Evolutionary conservation across 2,888 invertebrate genomes (phyloP).

Genomic region (Mesochorus sp.): DNA sequence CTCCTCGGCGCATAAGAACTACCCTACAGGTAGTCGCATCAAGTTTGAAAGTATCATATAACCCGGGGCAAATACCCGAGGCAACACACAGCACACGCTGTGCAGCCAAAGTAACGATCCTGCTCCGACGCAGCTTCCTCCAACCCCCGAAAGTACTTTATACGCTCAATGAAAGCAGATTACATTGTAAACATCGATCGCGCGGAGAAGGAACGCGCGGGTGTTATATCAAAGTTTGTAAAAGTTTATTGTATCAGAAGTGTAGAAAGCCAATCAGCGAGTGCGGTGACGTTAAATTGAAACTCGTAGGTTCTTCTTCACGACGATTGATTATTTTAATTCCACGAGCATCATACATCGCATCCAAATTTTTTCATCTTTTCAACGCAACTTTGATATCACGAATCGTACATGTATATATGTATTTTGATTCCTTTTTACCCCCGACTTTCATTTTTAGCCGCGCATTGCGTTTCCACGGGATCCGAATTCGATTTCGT

Average conservation of each 20-base stretch:
- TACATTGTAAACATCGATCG: neutral
- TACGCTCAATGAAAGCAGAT: neutral
- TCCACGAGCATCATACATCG: too few relatives aligned
- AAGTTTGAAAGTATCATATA: conserved; percentile 29
- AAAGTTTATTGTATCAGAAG: too few relatives aligned
- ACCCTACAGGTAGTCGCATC: conserved; percentile 34
- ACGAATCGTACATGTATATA: too few relatives aligned
- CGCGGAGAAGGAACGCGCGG: too few relatives aligned
- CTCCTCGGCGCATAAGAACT: conserved; percentile 3
- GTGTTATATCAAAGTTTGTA: too few relatives aligned
- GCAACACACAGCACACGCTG: neutral
- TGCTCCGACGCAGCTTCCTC: too few relatives aligned
- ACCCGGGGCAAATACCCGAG: neutral
- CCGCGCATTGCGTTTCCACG: conserved; percentile 22
- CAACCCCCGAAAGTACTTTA: neutral
- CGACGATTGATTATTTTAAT: too few relatives aligned
- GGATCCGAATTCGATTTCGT: conserved; percentile 55
- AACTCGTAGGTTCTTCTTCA: too few relatives aligned
- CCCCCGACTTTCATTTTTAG: neutral
- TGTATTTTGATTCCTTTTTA: neutral
- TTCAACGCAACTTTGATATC: too few relatives aligned
- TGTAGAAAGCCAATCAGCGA: too few relatives aligned
- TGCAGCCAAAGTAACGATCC: conserved; percentile 7
- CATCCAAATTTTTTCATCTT: too few relatives aligned
- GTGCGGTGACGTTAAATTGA: too few relatives aligned